Evolutionary conservation across 2,113 vertebrate genomes (phyloP).

Genomic region (Caranx melampygus): DNA sequence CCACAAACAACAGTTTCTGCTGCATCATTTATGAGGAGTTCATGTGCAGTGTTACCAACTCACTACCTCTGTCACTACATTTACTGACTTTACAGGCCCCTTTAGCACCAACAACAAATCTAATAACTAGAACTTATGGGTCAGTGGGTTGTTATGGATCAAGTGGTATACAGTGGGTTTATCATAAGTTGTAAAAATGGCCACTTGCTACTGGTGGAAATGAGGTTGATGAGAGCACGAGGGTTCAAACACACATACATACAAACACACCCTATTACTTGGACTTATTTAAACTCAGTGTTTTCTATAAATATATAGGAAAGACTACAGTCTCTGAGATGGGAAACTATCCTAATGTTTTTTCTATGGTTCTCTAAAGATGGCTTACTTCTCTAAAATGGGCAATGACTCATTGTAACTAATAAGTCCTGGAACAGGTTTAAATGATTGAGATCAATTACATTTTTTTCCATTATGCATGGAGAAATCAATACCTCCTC

Average conservation of each 20-base stretch:
- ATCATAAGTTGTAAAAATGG: background rate
- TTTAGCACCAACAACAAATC: too few species aligned
- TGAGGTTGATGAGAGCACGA: background rate
- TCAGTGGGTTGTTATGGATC: background rate
- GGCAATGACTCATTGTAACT: background rate
- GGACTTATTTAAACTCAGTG: too few species aligned
- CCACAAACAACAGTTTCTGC: too few species aligned
- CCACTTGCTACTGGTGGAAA: background rate
- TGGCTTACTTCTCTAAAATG: background rate
- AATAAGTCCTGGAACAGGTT: background rate
- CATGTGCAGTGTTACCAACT: too few species aligned
- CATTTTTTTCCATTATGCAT: background rate
- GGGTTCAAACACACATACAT: background rate
- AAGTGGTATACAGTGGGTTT: background rate
- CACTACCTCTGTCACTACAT: too few species aligned
- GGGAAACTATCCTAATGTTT: background rate
- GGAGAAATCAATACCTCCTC: slow-evolving; percentile 1
- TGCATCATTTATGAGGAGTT: too few species aligned
- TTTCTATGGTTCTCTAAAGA: background rate
- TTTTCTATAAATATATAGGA: background rate
- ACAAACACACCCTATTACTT: background rate
- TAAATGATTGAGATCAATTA: slow-evolving; percentile 14
- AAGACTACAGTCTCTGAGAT: background rate
- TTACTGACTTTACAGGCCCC: too few species aligned
- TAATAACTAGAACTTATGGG: too few species aligned